Conservation (phyloP, 2,113 vertebrate species). For the Excalfactoria chinensis region DNA sequence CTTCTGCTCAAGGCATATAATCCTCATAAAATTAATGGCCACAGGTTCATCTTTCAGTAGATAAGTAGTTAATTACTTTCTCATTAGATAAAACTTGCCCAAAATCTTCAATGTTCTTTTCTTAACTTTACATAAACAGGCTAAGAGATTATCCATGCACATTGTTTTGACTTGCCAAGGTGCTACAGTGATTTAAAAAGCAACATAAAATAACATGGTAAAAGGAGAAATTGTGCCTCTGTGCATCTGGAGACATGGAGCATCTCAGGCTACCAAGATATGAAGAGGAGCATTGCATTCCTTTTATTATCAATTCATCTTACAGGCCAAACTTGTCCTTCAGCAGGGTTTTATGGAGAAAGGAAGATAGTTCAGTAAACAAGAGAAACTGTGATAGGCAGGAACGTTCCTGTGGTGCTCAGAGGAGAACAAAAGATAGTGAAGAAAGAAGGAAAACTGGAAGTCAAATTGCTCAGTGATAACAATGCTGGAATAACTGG, state of each 20-base stretch:
- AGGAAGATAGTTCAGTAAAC: background rate
- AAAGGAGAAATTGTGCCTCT: background rate
- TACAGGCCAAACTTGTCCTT: background rate
- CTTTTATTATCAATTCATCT: constrained; percentile 14
- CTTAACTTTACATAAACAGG: background rate
- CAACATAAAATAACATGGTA: background rate
- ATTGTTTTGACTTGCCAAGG: background rate
- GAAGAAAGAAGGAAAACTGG: background rate
- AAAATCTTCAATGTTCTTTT: constrained; percentile 19
- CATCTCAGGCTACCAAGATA: background rate
- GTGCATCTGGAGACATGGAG: background rate
- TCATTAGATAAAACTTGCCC: constrained; percentile 26
- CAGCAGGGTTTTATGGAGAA: background rate
- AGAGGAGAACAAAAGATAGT: background rate
- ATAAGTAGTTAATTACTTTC: constrained; percentile 33
- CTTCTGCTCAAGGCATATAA: background rate
- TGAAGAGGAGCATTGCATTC: background rate
- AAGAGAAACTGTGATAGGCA: background rate
- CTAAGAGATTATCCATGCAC: background rate
- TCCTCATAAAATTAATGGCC: constrained; percentile 24
- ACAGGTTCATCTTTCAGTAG: constrained; percentile 8
- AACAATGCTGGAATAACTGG: background rate
- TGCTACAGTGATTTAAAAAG: background rate
- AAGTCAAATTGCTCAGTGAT: background rate
- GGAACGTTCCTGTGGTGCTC: background rate